phyloP scores from a whole-genome alignment of 2,888 invertebrate species.

The Brachylomia viminalis region DNA sequence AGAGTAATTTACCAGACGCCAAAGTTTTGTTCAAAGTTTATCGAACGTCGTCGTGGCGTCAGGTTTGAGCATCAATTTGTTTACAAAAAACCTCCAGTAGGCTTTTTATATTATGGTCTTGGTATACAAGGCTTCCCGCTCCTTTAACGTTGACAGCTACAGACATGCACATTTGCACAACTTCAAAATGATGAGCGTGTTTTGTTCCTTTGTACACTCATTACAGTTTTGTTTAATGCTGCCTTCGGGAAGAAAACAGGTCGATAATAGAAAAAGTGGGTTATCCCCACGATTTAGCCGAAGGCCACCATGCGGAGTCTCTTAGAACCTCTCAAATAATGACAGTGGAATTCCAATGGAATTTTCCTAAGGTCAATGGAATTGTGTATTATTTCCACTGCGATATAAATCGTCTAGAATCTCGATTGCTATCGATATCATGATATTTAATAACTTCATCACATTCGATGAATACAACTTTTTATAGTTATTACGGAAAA shows the following conservation, averaged over 20 bases:
- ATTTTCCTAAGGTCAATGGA: not conserved
- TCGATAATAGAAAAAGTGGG: not conserved
- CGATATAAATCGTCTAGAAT: not conserved
- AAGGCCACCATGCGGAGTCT: not conserved
- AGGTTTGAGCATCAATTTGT: not conserved
- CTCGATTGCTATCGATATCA: not conserved
- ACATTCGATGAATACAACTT: not conserved
- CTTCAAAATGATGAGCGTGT: not conserved
- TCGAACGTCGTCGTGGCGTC: no score
- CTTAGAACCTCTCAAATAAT: slow-evolving; percentile 9
- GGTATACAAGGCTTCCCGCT: no score
- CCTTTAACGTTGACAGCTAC: not conserved
- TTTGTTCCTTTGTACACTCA: not conserved
- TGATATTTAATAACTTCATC: slow-evolving; percentile 4
- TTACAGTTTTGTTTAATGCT: not conserved
- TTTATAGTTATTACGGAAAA: slow-evolving; percentile 7
- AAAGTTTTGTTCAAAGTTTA: no score
- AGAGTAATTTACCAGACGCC: no score
- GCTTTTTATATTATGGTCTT: not conserved
- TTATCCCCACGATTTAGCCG: slow-evolving; percentile 15
- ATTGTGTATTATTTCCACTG: slow-evolving; percentile 2
- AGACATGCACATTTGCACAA: not conserved
- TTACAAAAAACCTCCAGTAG: not conserved
- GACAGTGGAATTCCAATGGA: not conserved
- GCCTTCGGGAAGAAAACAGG: not conserved